Evolutionary conservation across 2,797 vertebrate species (phyloP), one percentile per base, ranked within the genome.

Genomic region (Lepus townsendii): DNA sequence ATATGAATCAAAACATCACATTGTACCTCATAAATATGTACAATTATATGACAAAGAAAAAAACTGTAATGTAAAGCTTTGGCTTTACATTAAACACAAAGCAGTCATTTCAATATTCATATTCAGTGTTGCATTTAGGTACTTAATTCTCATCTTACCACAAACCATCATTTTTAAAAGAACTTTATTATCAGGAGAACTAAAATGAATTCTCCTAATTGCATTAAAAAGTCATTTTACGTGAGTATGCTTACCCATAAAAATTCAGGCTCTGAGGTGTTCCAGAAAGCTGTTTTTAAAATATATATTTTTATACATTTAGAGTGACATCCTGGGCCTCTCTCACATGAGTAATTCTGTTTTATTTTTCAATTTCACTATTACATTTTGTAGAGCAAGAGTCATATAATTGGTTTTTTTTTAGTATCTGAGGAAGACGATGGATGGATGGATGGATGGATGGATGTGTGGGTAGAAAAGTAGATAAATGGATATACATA

Each of bases 161-260:
- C 22, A 68, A 35, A 12, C 66, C 42, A 50, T 77, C 72, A 24
- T 66, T 90, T 84, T 68, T 4, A 63, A 68, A 22, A 57, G 27
- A 27, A 27, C 9, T 68, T 73, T 76, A 42, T 75, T 68, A 54
- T 50, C 14, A 60, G 17, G n/a, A 50, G 30, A 54, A 47, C 30
- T 82, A 77, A 96, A 83, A 72, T 54, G 66, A 50, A 24, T 73
- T 97, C 8, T 30, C 47, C 22, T 85, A 75, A 77, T n/a, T 82
- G 32, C 35, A 26, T 79, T 84, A 27, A 75, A 89, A 88, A 63
- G 24, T 50, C 60, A 13, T 7, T 92, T 84, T 85, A 47, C 50
- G 5, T 5, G 32, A 69, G 16, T 65, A 89, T 89, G 69, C 20
- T n/a, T 32, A 22, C 12, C 26, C 20, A 80, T 38, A 54, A 32